Evolutionary conservation across 2,888 invertebrate species (phyloP).

Genomic region (Pachymerium ferrugineum): DNA sequence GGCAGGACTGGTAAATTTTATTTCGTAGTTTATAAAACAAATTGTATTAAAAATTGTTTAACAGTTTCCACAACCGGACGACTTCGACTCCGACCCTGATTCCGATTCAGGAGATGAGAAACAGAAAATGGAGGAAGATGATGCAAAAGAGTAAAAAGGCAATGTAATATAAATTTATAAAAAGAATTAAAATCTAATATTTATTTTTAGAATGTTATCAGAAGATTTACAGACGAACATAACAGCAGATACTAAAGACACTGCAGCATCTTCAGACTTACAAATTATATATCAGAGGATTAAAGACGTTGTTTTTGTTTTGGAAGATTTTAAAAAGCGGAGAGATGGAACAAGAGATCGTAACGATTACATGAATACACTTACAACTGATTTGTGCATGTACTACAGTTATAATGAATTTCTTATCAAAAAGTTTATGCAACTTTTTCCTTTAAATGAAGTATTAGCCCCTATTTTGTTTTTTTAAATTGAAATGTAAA

Average conservation of each 20-base stretch:
- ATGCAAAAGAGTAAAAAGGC: background rate
- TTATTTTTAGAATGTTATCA: background rate
- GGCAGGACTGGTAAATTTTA: background rate
- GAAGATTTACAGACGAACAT: background rate
- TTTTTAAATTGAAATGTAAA: background rate
- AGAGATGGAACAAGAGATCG: constrained; percentile 58
- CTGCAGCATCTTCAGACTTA: constrained; percentile 50
- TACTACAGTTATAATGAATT: constrained; percentile 97
- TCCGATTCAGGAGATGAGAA: background rate
- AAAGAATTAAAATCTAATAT: background rate
- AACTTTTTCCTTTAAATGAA: constrained; percentile 78
- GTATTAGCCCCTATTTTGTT: constrained; percentile 34
- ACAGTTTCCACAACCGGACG: background rate
- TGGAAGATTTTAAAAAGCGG: constrained; percentile 65
- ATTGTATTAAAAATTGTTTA: background rate
- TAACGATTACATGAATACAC: constrained; percentile 71
- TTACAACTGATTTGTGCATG: constrained; percentile 77
- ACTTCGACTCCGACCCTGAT: background rate
- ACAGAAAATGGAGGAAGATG: background rate
- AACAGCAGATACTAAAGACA: background rate
- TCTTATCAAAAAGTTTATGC: constrained; percentile 85
- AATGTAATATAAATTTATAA: too few species aligned
- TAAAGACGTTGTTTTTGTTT: constrained; percentile 69
- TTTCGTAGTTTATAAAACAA: too few species aligned
- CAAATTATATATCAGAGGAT: constrained; percentile 84